Evolutionary conservation across 2,113 vertebrate species (phyloP).

Genomic region (Bostrychus sinensis): DNA sequence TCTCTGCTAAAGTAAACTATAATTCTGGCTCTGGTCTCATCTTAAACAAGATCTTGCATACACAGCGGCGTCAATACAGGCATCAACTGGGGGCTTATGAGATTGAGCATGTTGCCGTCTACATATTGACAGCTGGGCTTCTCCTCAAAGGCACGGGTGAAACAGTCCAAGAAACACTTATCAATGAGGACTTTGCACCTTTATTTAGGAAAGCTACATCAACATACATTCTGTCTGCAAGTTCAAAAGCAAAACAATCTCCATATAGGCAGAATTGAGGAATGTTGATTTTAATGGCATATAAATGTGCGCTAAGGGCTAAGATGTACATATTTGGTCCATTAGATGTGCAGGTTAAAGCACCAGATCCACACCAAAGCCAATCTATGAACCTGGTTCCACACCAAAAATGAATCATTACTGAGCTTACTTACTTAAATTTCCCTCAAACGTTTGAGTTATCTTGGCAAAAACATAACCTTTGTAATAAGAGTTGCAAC

Average conservation of each 20-base stretch:
- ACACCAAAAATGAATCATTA: too few species aligned
- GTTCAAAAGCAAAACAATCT: background rate
- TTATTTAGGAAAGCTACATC: background rate
- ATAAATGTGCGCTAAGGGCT: background rate
- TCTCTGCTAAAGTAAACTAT: background rate
- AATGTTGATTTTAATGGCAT: background rate
- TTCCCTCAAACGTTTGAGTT: too few species aligned
- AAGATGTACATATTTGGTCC: background rate
- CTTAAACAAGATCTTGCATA: conserved; percentile 8
- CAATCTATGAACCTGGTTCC: too few species aligned
- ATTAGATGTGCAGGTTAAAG: too few species aligned
- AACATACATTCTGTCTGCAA: background rate
- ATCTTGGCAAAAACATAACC: background rate
- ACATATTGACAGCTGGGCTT: conserved; percentile 29
- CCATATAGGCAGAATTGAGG: background rate
- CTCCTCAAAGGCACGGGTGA: conserved; percentile 1
- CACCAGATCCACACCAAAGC: too few species aligned
- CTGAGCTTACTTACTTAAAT: too few species aligned
- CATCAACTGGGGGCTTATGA: conserved; percentile 15
- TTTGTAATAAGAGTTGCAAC: background rate
- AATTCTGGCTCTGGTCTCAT: background rate
- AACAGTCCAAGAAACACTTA: conserved; percentile 21
- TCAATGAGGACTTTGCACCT: conserved; percentile 29
- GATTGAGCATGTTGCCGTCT: conserved; percentile 14
- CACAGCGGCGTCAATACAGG: conserved; percentile 1